Evolutionary conservation across 2,113 vertebrate species (phyloP), one percentile per base, ranked within the genome.

Genomic region (Indri indri): DNA sequence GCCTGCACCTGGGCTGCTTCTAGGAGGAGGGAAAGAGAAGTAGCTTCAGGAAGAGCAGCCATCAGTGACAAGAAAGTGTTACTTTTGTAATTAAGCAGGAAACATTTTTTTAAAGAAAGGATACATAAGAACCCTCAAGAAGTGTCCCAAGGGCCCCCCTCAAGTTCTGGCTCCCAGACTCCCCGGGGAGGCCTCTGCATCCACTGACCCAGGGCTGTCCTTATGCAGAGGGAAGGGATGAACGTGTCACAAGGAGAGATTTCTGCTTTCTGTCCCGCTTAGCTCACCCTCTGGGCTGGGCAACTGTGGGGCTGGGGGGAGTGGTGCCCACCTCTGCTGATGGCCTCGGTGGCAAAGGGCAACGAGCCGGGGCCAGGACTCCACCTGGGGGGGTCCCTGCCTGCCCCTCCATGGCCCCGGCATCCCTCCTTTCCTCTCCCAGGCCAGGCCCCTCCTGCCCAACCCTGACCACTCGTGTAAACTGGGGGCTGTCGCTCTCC

Each of bases 41-140:
- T 17, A 25, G 50, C 59, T 30, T 6, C 4, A 40, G 42, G 52
- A 6, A 59, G 52, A 52, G 94, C 8, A 14, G 86, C 40, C 50
- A n/a, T 63, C 47, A 30, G 63, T 47, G 11, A 30, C 18, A 3
- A 47, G n/a, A 11, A 0, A 0, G 65, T 57, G 74, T 52, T 61
- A 47, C 66, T 83, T 88, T 88, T 74, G 42, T 80, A 54, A 93
- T 91, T 61, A 83, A 82, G 61, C 47, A 74, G 87, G 63, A 93
- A 90, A 73, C n/a, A 5, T 0, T 2, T 45, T 66, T 63, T 42
- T 11, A 65, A 86, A 32, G 77, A 77, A 91, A 91, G 63, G 10
- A 18, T 25, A 52, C 34, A n/a, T 16, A 50, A 80, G 42, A 50
- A 80, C 20, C 25, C 61, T 32, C 18, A 9, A 7, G 73, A 68